Base-by-base conservation (phyloP, 35 echinoderm and acorn worm species). In the Antedon bifida region DNA sequence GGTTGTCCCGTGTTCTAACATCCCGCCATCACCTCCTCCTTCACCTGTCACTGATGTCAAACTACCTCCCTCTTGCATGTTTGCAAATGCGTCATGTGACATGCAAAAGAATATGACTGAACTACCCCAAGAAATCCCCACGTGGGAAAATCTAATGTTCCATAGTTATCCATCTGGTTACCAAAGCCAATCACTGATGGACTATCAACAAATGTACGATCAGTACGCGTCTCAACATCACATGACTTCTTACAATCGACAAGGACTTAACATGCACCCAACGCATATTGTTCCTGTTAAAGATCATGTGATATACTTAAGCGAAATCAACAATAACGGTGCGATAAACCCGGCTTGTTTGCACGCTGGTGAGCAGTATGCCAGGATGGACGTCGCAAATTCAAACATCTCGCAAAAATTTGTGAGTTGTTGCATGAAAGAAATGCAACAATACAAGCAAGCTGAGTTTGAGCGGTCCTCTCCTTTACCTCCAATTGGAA, bases 331-430 rank as follows among this genome's bases (percentile, higher is more conserved):
- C 93, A 36, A 91, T 86, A 74, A 83, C 87, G 31, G 75, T 96
- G 84, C 86, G 86, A 36, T 91, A 87, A 45, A 96, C 93, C 19
- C 91, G 83, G 79, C 83, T 82, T 64, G 93, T 89, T 51, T 96
- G 87, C 44, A 36, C 89, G 80, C 89, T 89, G n/a, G 46, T 79
- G 19, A 91, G 9, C 89, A 36, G 0, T 38, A 38, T 23, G 82
- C 86, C 19, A 85, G 81, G 1, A 28, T 87, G n/a, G 16, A 39
- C 11, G n/a, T 36, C 30, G 4, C 64, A 14, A 81, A 32, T 35
- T 29, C 76, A 23, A 46, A 32, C 32, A 73, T 46, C 2, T 51
- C 85, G 0, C 78, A 34, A n/a, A 77, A 77, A 0, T 56, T 78
- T 29, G 28, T 76, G 1, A 75, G 77, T 36, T 81, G 30, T 31